phyloP scores from a whole-genome alignment of 2,888 invertebrate genomes.

The Theristus sp. region DNA sequence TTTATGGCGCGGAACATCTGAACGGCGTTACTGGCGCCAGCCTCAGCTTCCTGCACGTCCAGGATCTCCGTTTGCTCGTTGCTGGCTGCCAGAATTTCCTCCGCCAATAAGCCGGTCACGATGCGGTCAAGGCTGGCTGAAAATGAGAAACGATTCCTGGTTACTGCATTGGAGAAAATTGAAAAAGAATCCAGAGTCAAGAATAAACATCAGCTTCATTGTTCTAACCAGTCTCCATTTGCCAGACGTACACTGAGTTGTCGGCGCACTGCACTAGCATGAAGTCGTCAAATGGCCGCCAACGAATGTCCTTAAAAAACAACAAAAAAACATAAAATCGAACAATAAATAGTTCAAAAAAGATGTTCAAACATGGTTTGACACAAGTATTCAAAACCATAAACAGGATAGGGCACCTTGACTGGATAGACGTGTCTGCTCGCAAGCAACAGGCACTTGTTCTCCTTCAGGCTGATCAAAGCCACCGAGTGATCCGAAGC shows the following conservation, averaged over 20 bases:
- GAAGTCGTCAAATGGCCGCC: conserved; percentile 71
- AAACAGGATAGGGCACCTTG: too few species aligned
- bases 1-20: conserved; percentile 82
- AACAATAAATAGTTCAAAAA: not conserved
- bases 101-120: conserved; percentile 78
- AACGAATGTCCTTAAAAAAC: conserved; percentile 12
- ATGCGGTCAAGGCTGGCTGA: conserved; percentile 80
- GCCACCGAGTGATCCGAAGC: conserved; percentile 95
- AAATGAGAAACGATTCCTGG: conserved; percentile 6
- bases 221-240: conserved; percentile 78
- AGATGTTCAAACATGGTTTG: too few species aligned
- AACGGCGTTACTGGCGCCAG: conserved; percentile 75
- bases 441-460: conserved; percentile 82
- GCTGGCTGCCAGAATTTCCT: conserved; percentile 83
- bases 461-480: conserved; percentile 68
- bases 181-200: too few species aligned
- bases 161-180: too few species aligned
- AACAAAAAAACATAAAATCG: not conserved
- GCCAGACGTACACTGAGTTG: conserved; percentile 96
- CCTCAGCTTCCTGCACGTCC: conserved; percentile 37
- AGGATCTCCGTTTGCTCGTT: conserved; percentile 55
- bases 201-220: too few species aligned
- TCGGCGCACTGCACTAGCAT: conserved; percentile 91
- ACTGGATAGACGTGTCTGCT: conserved; percentile 86
- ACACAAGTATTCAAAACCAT: too few species aligned